Evolutionary conservation across 2,888 invertebrate species (phyloP).

Genomic region (Habroteleia sp.): DNA sequence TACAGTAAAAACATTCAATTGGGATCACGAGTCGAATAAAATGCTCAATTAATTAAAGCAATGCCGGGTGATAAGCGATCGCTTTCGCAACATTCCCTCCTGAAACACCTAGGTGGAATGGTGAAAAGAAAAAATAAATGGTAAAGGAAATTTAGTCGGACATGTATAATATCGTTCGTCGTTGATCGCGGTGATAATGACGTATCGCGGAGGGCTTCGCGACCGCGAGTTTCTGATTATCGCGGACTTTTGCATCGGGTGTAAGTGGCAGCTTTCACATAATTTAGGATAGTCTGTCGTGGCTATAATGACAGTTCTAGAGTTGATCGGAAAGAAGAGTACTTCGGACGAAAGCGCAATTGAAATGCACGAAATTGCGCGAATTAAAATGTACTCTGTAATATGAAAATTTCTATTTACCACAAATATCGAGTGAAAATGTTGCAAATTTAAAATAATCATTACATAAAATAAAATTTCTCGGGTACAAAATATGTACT

Average conservation of each 20-base stretch:
- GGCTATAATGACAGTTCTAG: slow-evolving; percentile 23
- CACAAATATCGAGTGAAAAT: too few species aligned
- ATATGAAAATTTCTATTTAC: too few species aligned
- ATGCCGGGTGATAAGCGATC: slow-evolving; percentile 22
- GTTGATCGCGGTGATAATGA: slow-evolving; percentile 31
- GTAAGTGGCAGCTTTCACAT: slow-evolving; percentile 43
- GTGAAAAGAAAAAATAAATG: slow-evolving; percentile 7
- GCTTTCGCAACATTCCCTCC: slow-evolving; percentile 30
- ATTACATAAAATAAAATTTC: too few species aligned
- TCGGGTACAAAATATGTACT: too few species aligned
- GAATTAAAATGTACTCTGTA: too few species aligned
- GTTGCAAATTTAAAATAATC: too few species aligned
- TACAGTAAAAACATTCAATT: slow-evolving; percentile 9
- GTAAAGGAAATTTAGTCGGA: slow-evolving; percentile 3
- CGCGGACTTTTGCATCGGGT: slow-evolving; percentile 27
- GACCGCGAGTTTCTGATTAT: slow-evolving; percentile 43
- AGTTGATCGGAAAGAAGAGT: slow-evolving; percentile 34
- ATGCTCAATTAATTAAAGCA: slow-evolving; percentile 42
- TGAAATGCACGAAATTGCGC: too few species aligned
- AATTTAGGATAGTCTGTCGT: slow-evolving; percentile 43
- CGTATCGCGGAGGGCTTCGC: slow-evolving; percentile 9
- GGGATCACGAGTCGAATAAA: slow-evolving; percentile 20
- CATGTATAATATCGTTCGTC: slow-evolving; percentile 27
- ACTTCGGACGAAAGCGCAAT: slow-evolving; percentile 2
- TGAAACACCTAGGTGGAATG: slow-evolving; percentile 17